Base-by-base conservation (phyloP, 2,888 invertebrate species). In the Drosophila pseudotalamancana region DNA sequence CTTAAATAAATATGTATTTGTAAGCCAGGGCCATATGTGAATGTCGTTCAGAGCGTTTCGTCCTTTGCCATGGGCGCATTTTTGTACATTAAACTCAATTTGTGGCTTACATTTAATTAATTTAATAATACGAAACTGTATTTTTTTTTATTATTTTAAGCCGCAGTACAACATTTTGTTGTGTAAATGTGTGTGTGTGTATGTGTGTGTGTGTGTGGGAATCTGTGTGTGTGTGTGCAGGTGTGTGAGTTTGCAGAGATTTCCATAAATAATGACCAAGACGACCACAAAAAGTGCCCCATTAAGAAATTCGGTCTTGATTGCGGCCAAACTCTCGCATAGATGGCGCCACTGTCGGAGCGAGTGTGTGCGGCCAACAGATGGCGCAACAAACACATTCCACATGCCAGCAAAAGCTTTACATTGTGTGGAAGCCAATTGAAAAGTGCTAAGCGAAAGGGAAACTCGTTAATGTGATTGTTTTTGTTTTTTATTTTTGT, bases 31-130 rank as follows among this genome's bases (percentile, higher is more conserved):
- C 35, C 69, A 65, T 74, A 61, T 73, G 70, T 40, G 51, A 56
- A 57, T 56, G 64, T 23, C 49, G 51, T 65, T 29, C 45, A 43
- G 46, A 37, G 40, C 53, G 40, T 19, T 54, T 42, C 53, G 53
- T 32, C 57, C 51, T 42, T 63, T 72, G 60, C 48, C 76, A 53
- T 56, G 62, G 63, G 59, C 59, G 67, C 69, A 74, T 72, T 83
- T 78, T 75, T 77, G 74, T 71, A 65, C 75, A 76, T 81, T 82
- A 87, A 86, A 88, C 87, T 86, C 86, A 86, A 87, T 89, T 88
- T 89, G 88, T 71, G 89, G 88, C 77, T 88, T 86, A 72, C 73
- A 64, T 85, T 78, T 78, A 81, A 88, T 89, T 88, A 88, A 85
- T 89, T 82, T 78, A 85, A 89, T 88, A 78, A 81, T 77, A 77